These are phyloP conservation scores for Prinia subflava DNA, from an alignment of 2,113 vertebrate genomes.

Conservation along the genomic window DNA sequence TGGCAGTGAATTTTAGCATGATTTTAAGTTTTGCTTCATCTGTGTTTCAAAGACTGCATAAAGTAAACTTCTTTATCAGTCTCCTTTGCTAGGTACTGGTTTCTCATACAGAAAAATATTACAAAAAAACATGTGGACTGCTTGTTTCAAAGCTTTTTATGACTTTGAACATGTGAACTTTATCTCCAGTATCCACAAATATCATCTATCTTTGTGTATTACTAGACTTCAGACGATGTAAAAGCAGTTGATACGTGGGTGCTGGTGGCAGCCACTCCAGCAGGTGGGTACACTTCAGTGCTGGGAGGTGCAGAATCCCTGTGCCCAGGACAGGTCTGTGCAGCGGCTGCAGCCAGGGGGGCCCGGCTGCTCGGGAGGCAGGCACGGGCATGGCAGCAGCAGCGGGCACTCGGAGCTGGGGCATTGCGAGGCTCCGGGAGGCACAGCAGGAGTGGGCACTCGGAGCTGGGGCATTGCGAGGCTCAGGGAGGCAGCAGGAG, in stretches of 20 bases:
- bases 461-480: not conserved
- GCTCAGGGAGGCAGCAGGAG: no score
- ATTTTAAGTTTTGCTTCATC: not conserved
- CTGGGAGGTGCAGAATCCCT: not conserved
- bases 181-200: not conserved
- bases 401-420: not conserved
- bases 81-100: not conserved
- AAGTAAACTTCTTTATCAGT: not conserved
- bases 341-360: not conserved
- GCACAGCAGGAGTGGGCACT: no score
- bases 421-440: no score
- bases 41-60: not conserved
- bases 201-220: accelerated
- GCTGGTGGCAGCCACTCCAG: not conserved
- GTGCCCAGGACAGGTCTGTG: not conserved
- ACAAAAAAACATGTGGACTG: not conserved
- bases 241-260: not conserved
- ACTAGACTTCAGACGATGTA: not conserved
- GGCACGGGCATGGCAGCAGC: no score
- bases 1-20: not conserved
- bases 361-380: no score
- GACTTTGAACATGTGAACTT: not conserved
- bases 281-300: not conserved
- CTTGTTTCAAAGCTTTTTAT: not conserved
- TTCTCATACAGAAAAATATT: not conserved